Percentiles rank a stretch among this genome's conserved stretches.
phyloP scores from a whole-genome alignment of 2,888 invertebrate genomes.

The Gisinianus flammeolus region DNA sequence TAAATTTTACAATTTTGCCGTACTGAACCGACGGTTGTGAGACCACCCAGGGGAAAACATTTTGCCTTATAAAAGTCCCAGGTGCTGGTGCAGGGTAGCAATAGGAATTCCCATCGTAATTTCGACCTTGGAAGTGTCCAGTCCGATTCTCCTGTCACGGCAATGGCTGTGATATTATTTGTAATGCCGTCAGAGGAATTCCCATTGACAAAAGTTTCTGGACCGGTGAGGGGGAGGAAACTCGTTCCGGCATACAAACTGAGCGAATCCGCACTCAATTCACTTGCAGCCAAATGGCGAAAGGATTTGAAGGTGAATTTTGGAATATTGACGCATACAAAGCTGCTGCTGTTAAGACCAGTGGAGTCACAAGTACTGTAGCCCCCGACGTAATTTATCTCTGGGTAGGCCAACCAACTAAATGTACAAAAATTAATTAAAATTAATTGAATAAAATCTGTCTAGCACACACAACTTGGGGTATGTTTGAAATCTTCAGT shows the following conservation, averaged over 20 bases:
- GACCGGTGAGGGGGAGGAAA: not conserved
- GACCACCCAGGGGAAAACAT: not conserved
- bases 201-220: not conserved
- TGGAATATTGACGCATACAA: too few relatives aligned
- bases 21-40: not conserved
- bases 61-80: not conserved
- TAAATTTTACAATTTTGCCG: not conserved
- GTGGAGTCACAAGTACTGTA: too few relatives aligned
- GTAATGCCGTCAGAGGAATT: not conserved
- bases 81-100: not conserved
- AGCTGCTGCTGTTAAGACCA: too few relatives aligned
- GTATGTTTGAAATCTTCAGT: too few relatives aligned
- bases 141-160: not conserved
- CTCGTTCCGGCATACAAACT: not conserved
- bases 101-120: slow-evolving; percentile 10
- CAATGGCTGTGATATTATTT: not conserved
- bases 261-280: not conserved
- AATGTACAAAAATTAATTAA: too few relatives aligned
- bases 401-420: too few relatives aligned
- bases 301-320: too few relatives aligned
- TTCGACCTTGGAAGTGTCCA: not conserved
- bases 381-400: too few relatives aligned
- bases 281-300: not conserved
- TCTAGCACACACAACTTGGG: too few relatives aligned
- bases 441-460: too few relatives aligned